Evolutionary conservation across 2,888 invertebrate species (phyloP).

Genomic region (Cerastoderma edule): DNA sequence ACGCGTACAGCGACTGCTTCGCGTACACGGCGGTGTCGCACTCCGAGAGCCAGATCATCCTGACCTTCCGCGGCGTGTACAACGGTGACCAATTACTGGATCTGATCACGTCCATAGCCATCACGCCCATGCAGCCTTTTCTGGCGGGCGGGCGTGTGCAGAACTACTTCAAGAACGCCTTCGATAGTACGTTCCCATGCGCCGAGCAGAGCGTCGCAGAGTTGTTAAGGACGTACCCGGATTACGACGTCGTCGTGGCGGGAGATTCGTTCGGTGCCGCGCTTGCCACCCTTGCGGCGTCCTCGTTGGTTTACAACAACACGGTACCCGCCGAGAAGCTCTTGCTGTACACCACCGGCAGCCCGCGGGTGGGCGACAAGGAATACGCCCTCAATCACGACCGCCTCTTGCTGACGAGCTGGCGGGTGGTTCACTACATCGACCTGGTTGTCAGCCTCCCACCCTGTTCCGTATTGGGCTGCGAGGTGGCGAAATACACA

Average conservation of each 20-base stretch:
- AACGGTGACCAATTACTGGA: slow-evolving; percentile 25
- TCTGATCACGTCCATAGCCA: slow-evolving; percentile 12
- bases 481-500: slow-evolving; percentile 8
- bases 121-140: slow-evolving; percentile 17
- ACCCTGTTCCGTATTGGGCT: slow-evolving; percentile 17
- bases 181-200: slow-evolving; percentile 36
- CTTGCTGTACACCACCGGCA: slow-evolving; percentile 46
- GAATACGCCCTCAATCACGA: slow-evolving; percentile 39
- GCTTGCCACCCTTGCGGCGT: slow-evolving; percentile 39
- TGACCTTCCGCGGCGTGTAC: slow-evolving; percentile 38
- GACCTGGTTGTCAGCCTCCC: slow-evolving; percentile 46
- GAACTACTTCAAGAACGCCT: slow-evolving; percentile 44
- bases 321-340: slow-evolving; percentile 20
- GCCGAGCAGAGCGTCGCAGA: slow-evolving; percentile 9
- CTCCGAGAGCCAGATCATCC: slow-evolving; percentile 20
- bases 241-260: slow-evolving; percentile 37
- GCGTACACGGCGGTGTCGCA: slow-evolving; percentile 37
- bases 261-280: slow-evolving; percentile 54
- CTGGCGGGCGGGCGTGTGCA: slow-evolving; percentile 40
- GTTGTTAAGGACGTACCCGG: slow-evolving; percentile 28
- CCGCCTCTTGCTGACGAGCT: slow-evolving; percentile 39
- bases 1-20: slow-evolving; percentile 32
- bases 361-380: slow-evolving; percentile 48
- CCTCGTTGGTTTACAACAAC: slow-evolving; percentile 27
- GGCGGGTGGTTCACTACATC: slow-evolving; percentile 50